These are phyloP conservation scores for Eudyptes chrysolophus DNA, from an alignment of 2,113 vertebrate genomes.

Conservation along the genomic window DNA sequence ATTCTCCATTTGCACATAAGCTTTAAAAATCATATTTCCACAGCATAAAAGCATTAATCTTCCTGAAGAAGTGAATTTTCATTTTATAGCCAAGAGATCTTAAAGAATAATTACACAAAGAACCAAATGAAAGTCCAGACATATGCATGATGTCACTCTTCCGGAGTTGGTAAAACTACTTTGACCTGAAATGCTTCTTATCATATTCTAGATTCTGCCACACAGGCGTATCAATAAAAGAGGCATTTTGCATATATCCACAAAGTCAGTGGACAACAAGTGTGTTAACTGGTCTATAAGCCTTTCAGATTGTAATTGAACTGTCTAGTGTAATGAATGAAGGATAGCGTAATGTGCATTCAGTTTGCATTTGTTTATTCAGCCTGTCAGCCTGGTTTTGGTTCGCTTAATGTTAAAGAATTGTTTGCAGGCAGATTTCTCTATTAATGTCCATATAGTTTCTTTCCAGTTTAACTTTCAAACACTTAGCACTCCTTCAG, in stretches of 20 bases:
- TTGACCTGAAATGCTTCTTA: neutral
- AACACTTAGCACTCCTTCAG: neutral
- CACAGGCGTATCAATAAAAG: neutral
- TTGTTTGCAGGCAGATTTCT: neutral
- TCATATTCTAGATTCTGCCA: neutral
- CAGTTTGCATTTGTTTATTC: neutral
- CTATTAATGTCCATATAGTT: neutral
- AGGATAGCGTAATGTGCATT: neutral
- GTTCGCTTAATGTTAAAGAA: neutral
- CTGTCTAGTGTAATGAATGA: constrained; percentile 33
- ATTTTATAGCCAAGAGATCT: neutral
- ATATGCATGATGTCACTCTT: neutral
- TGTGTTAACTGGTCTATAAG: neutral
- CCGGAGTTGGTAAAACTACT: neutral
- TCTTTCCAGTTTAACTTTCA: neutral
- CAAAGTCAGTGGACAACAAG: neutral
- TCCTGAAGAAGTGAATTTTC: neutral
- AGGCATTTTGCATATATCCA: neutral
- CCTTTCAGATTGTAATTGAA: constrained; percentile 39
- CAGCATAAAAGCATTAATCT: neutral
- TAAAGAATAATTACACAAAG: neutral
- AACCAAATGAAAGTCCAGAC: neutral
- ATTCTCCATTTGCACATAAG: neutral
- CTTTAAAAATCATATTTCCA: neutral
- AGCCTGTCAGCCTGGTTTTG: constrained; percentile 11